Evolutionary conservation across 2,888 invertebrate species (phyloP).

Genomic region (Drosophila buzzatii): DNA sequence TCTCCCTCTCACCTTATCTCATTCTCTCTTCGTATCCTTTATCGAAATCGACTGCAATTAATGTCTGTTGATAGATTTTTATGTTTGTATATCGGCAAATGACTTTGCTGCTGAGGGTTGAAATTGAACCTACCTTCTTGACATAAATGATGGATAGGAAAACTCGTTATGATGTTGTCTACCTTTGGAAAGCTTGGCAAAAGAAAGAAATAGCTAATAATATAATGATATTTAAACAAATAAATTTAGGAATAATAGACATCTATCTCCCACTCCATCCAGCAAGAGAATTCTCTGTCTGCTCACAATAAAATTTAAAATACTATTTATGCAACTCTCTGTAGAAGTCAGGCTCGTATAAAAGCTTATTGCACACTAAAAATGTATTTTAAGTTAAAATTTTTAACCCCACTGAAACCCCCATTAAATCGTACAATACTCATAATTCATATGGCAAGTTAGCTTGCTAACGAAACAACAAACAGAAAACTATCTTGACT

Average conservation of each 20-base stretch:
- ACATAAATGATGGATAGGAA: constrained; percentile 24
- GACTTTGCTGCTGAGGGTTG: constrained; percentile 56
- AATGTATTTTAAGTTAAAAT: too few species aligned
- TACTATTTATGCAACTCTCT: not conserved
- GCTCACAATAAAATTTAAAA: not conserved
- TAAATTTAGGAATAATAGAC: too few species aligned
- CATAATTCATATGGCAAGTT: constrained; percentile 53
- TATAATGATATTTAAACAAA: not conserved
- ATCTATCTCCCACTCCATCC: not conserved
- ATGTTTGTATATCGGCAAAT: constrained; percentile 75
- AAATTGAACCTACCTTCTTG: constrained; percentile 4
- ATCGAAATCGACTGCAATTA: constrained; percentile 64
- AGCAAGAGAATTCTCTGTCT: not conserved
- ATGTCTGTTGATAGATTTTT: constrained; percentile 78
- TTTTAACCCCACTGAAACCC: constrained; percentile 16
- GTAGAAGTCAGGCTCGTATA: not conserved
- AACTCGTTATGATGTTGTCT: constrained; percentile 12
- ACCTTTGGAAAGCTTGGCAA: not conserved
- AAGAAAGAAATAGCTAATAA: not conserved
- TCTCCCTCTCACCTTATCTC: not conserved
- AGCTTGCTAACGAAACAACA: constrained; percentile 43
- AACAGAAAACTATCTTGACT: constrained; percentile 23
- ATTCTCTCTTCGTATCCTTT: constrained; percentile 15
- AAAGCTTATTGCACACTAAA: not conserved
- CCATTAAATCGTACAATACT: constrained; percentile 34